Percentiles rank a stretch among this genome's conserved stretches.
Evolutionary conservation across 2,888 invertebrate genomes (phyloP).

Genomic region (Archaeoteleia sp.): DNA sequence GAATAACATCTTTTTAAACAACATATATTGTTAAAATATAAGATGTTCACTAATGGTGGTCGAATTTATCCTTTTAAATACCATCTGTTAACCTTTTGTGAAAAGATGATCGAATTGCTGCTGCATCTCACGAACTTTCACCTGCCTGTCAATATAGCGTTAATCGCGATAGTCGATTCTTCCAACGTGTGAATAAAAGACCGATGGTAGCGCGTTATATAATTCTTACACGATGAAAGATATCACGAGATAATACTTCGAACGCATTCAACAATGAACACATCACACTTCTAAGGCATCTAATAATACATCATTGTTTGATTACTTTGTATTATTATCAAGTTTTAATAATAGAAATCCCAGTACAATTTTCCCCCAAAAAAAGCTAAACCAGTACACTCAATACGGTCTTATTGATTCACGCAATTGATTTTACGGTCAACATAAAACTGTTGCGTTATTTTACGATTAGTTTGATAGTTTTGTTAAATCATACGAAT

Average conservation of each 20-base stretch:
- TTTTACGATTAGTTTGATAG: no score
- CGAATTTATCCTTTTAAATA: not conserved
- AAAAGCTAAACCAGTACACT: no score
- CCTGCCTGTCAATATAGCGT: conserved; percentile 46
- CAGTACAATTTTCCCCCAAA: no score
- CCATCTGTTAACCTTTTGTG: conserved; percentile 5
- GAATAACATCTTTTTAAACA: not conserved
- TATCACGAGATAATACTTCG: conserved; percentile 32
- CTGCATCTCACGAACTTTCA: conserved; percentile 43
- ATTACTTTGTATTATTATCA: not conserved
- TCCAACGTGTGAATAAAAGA: conserved; percentile 37
- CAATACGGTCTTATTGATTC: no score
- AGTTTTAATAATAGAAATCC: not conserved
- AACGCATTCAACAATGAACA: conserved; percentile 29
- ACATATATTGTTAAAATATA: not conserved
- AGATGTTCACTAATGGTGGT: conserved; percentile 7
- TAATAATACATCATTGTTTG: conserved; percentile 9
- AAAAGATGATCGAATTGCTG: conserved; percentile 43
- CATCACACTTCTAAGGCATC: conserved; percentile 28
- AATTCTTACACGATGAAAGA: conserved; percentile 34
- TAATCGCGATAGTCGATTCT: conserved; percentile 36
- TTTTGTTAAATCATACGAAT: no score
- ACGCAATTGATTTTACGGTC: no score
- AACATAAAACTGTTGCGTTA: no score
- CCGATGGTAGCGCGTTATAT: conserved; percentile 35